Base-by-base conservation (phyloP, 2,113 vertebrate species). In the Chaetodon trifascialis region DNA sequence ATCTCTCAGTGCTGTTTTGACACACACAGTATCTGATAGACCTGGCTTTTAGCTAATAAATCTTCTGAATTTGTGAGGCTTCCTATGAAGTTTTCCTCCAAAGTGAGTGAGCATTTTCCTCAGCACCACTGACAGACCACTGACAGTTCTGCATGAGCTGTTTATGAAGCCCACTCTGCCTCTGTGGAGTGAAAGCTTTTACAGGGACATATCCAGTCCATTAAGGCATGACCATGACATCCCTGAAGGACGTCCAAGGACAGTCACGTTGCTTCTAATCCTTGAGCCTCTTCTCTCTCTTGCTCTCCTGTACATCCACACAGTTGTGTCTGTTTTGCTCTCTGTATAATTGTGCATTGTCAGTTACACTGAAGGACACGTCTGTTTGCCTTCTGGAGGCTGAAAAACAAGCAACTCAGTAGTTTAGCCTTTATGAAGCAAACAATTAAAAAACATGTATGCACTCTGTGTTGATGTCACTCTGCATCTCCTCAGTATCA, bases 131-230 rank as follows among this genome's bases (percentile, higher is more conserved):
- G 84, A 81, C 74, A 83, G 65, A 87, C 80, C 54, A 69, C 62
- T 75, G 82, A 80, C 73, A 74, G 87, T 88, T 83, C 79, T 87
- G 77, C 90, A 83, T 89, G 86, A 89, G 65, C 76, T 90, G 82
- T 91, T 91, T 86, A 73, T 76, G 82, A 84, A 82, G 69, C 77
- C 84, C 38, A 42, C 80, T 92, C 71, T 88, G 76, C 82, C 88
- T 91, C 84, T 84, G 68, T 68, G 88, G 89, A 91, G 73, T 76
- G 72, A 90, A 91, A 93, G 92, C 91, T 94, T 94, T 93, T 92
- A 92, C 81, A 79, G 86, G 77, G 82, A 92, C 86, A 93, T 67
- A 86, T 89, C 82, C 63, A 78, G 76, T 94, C 91, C 91, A 92
- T 94, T 94, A 94, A 91, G 80, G 73, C 86, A 90, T 71, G 79